Evolutionary conservation across 2,113 vertebrate species (phyloP), one percentile per base, ranked within the genome.

Genomic region (Misgurnus mizolepis): DNA sequence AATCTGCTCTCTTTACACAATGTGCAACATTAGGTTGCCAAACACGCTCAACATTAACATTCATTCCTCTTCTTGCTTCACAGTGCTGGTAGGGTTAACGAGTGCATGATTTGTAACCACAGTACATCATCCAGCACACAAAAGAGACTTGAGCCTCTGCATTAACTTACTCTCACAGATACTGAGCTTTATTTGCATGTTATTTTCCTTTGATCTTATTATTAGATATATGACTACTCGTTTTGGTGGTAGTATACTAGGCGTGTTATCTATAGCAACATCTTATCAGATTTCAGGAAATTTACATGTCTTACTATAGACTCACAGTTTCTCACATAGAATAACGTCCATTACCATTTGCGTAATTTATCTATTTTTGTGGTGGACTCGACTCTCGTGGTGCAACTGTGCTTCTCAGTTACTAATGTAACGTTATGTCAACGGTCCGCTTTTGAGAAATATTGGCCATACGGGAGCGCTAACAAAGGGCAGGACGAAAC

Each of bases 11-110:
- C 53, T 55, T 11, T 5, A 17, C 12, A 14, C 53, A 55, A 4
- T 14, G 15, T 12, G 49, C 6, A 4, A 17, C 6, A 5, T 4
- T 60, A 3, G 11, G 39, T 22, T 56, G 53, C 53, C 34, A 22
- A 17, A 56, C 17, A 56, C 15, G 15, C 53, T 55, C 4, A 11
- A 34, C 27, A 50, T 72, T 56, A n/a, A 7, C 27, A 34, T 34
- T 34, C 55, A 73, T 60, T 73, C 39, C 12, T 43, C 9, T 39
- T 60, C 55, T 73, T 14, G 53, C 55, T 60, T 18, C 70, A 73
- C n/a, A 22, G n/a, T 22, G 70, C 10, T 73, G 70, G 55, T 22
- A 12, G 39, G 17, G n/a, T 17, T 41, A 7, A 22, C 41, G 18
- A 14, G 55, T 7, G 2, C 17, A 56, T 45, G 70, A 60, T 60